Evolutionary conservation across 2,113 vertebrate genomes (phyloP), one percentile per base, ranked within the genome.

Genomic region (Gallinago media): DNA sequence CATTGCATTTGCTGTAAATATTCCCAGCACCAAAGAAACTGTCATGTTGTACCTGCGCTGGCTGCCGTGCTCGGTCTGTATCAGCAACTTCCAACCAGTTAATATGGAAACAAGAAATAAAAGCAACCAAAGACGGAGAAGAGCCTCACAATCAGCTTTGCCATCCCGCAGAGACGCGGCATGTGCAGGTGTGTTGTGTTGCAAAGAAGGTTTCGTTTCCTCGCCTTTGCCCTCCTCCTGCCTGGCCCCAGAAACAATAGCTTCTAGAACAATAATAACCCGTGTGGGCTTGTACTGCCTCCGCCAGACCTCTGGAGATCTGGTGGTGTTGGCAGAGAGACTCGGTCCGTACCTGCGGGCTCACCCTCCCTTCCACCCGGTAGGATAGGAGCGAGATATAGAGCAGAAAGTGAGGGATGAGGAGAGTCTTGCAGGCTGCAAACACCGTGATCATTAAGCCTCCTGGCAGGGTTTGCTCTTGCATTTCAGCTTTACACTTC

Each of bases 381-480:
- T 36, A 21, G 76, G 25, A 19, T 16, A 32, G 74, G 47, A 32
- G 32, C 38, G 34, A 32, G 73, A n/a, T 7, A 22, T 7, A 22
- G 55, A 63, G 50, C 52, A 75, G 88, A 26, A 72, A 44, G 23
- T 6, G 32, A 44, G 23, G 70, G 89, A 62, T 80, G 56, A 63
- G 71, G 93, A 25, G 15, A 42, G 56, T 47, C 34, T 38, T 59
- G 26, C 47, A 82, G 50, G 18, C 74, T 87, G 61, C 71, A 75
- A 67, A 88, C 80, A 18, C 42, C 55, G 46, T 23, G 66, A 15
- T 25, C 21, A 27, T 68, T 73, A 71, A 78, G 78, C 21, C 40
- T 94, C 49, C n/a, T 65, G 40, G 70, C n/a, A 86, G 46, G 27
- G 14, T 81, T 61, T 94, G 68, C 38, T 78, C 74, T 89, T 74